Base-by-base conservation (phyloP, 1,140 invertebrate species). In the Potamilus streckersoni region DNA sequence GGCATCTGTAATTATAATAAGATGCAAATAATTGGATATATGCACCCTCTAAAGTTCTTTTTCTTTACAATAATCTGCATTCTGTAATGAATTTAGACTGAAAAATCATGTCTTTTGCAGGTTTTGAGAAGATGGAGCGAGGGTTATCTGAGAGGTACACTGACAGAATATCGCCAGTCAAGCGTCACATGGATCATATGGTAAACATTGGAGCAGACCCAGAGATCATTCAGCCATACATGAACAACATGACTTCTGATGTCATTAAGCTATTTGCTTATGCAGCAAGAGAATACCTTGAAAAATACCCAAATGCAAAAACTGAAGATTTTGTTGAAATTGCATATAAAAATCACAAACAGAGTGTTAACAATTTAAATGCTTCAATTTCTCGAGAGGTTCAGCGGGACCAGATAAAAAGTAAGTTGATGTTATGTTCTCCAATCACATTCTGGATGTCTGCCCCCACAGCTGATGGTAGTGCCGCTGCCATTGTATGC, bases 101-200 rank as follows among this genome's bases (percentile, higher is more conserved):
- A 12, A 31, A 67, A 20, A 8, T 55, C 57, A 15, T 4, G 31
- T 49, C 23, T 70, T 63, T 68, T 74, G 4, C 66, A 88, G 98
- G 98, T 8, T 99, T 99, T 90, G 98, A 99, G 86, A 99, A 99
- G 90, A 99, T 99, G 98, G 94, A 97, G 82, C 92, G 93, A 65
- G 98, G 98, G 0, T 97, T 97, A 19, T 91, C 85, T 17, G 83
- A 87, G 64, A 79, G 78, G n/a, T 88, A 88, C 73, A 82, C 79
- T 64, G 86, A 88, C 56, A 82, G 83, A 55, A 76, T 72, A 17
- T 86, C 86, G 56, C 86, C 86, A 13, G 83, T 86, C 1, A 76
- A 74, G 65, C 79, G 76, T 38, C 86, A 88, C 60, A 83, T 86
- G 79, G 80, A 86, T 56, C 86, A 88, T 77, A 83, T 88, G 84